Conservation (phyloP, 1,140 invertebrate genomes). For the Anastrepha obliqua region DNA sequence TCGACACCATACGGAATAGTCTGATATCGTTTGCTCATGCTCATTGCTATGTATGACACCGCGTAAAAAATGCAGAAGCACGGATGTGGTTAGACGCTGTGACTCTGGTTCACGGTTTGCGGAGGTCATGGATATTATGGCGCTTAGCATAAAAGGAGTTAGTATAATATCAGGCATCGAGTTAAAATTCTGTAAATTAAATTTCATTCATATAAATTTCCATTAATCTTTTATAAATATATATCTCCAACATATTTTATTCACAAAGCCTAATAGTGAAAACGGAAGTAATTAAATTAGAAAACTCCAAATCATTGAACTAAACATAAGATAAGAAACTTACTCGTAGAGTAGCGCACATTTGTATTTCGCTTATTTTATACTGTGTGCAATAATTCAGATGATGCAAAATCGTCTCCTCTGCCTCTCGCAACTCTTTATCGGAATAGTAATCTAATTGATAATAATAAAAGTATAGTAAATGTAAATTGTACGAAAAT, state of each 20-base stretch:
- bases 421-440: constrained; percentile 70
- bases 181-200: constrained; percentile 64
- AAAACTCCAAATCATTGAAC: too few relatives aligned
- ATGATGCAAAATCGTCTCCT: constrained; percentile 71
- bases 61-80: constrained; percentile 67
- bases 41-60: constrained; percentile 70
- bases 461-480: constrained; percentile 53
- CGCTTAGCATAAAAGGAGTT: constrained; percentile 70
- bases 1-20: constrained; percentile 70
- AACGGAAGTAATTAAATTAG: too few relatives aligned
- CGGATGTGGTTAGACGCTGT: constrained; percentile 62
- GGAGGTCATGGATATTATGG: constrained; percentile 68
- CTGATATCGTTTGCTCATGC: constrained; percentile 63
- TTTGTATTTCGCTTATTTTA: constrained; percentile 66
- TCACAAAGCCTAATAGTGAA: too few relatives aligned
- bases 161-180: constrained; percentile 69
- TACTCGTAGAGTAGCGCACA: constrained; percentile 65
- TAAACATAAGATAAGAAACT: background rate
- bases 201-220: background rate
- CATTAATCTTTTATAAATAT: background rate
- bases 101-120: constrained; percentile 70
- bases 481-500: constrained; percentile 11
- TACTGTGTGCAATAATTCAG: constrained; percentile 72
- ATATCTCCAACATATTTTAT: too few relatives aligned
- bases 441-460: constrained; percentile 69